Evolutionary conservation across 2,797 vertebrate species (phyloP).

Genomic region (Xiphorhynchus erythropygius): DNA sequence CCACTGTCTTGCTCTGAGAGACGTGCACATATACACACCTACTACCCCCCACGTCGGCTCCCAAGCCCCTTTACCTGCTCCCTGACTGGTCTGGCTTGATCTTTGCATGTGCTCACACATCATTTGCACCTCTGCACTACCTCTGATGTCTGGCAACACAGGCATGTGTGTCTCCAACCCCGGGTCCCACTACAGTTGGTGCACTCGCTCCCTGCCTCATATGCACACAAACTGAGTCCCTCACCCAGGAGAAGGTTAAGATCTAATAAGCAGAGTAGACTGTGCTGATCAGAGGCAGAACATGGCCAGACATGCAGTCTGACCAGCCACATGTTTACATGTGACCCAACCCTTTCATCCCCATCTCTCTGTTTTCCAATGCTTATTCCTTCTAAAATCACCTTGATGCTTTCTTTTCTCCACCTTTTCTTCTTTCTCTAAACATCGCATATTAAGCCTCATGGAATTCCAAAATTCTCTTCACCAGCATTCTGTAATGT

Average conservation of each 20-base stretch:
- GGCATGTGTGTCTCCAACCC: not conserved
- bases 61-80: not conserved
- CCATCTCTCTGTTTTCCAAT: not conserved
- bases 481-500: not conserved
- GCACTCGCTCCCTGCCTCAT: not conserved
- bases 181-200: not conserved
- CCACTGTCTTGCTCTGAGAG: not conserved
- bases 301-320: not conserved
- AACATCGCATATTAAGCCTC: not conserved
- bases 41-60: accelerated
- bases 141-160: not conserved
- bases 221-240: not conserved
- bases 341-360: not conserved
- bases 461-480: not conserved
- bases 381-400: not conserved
- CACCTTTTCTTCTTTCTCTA: not conserved
- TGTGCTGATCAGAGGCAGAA: not conserved
- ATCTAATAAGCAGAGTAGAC: not conserved
- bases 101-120: not conserved
- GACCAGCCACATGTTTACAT: not conserved
- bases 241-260: not conserved
- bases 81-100: not conserved
- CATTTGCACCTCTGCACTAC: not conserved
- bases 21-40: not conserved
- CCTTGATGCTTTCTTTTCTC: not conserved